phyloP scores from a whole-genome alignment of 2,888 invertebrate species.

The Ornithoptera alexandrae region DNA sequence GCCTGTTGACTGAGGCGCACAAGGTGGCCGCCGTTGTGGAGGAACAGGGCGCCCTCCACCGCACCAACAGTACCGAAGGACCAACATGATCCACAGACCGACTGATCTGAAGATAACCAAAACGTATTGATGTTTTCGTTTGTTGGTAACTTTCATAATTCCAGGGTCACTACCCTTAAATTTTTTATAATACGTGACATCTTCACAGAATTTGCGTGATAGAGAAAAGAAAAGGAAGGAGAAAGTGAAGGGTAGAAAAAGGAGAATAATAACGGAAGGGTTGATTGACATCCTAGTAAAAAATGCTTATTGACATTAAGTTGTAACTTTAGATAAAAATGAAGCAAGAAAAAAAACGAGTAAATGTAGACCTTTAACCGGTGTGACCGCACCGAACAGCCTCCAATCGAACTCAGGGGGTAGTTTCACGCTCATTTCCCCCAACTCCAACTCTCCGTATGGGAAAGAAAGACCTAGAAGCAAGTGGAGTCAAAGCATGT shows the following conservation, averaged over 20 bases:
- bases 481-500: no score
- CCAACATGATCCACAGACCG: conserved; percentile 98
- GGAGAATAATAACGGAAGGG: background rate
- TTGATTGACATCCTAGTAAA: no score
- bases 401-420: conserved; percentile 95
- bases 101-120: conserved; percentile 86
- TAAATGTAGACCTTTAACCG: conserved; percentile 86
- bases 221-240: background rate
- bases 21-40: conserved; percentile 89
- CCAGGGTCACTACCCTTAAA: no score
- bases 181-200: no score
- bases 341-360: no score
- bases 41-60: conserved; percentile 94
- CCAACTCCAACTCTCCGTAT: conserved; percentile 78
- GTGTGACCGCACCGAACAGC: conserved; percentile 94
- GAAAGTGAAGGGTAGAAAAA: background rate
- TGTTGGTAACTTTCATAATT: no score
- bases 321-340: no score
- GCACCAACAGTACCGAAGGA: conserved; percentile 96
- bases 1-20: conserved; percentile 95
- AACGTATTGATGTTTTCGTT: background rate
- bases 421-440: conserved; percentile 67
- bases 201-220: no score
- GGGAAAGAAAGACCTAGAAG: conserved; percentile 87
- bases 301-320: no score